These are phyloP conservation scores for Ciconia maguari DNA, from an alignment of 2,113 vertebrate species.

Conservation along the genomic window DNA sequence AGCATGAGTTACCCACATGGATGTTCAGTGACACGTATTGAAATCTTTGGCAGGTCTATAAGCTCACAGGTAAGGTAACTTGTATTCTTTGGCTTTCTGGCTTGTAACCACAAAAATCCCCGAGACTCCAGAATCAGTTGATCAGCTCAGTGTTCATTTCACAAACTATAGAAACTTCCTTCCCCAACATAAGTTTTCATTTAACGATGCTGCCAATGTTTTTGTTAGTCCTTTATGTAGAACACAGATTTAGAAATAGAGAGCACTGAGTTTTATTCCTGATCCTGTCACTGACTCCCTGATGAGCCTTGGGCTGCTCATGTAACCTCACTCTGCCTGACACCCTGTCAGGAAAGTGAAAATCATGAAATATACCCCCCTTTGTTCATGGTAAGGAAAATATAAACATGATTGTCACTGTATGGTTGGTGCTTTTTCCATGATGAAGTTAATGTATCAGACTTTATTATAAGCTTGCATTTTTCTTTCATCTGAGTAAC, in stretches of 20 bases:
- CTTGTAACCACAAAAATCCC: neutral
- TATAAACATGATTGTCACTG: neutral
- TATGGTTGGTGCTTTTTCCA: neutral
- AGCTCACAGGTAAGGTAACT: neutral
- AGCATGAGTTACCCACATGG: neutral
- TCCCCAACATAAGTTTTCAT: neutral
- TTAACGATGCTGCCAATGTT: neutral
- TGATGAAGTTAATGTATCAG: neutral
- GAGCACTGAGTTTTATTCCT: neutral
- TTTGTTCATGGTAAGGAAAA: neutral
- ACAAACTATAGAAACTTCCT: neutral
- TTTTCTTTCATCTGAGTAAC: neutral
- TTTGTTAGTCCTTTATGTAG: neutral
- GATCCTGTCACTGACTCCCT: neutral
- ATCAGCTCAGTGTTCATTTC: neutral
- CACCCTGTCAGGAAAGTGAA: neutral
- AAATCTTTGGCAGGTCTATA: neutral
- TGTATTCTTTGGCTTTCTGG: neutral
- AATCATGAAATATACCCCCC: neutral
- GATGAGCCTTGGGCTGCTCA: neutral
- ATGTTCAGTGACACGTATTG: neutral
- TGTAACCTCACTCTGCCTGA: neutral
- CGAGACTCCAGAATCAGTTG: neutral
- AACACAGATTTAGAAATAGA: neutral
- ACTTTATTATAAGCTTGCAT: neutral